Base-by-base conservation (phyloP, 2,888 invertebrate genomes). In the Caenorhabditis becei region DNA sequence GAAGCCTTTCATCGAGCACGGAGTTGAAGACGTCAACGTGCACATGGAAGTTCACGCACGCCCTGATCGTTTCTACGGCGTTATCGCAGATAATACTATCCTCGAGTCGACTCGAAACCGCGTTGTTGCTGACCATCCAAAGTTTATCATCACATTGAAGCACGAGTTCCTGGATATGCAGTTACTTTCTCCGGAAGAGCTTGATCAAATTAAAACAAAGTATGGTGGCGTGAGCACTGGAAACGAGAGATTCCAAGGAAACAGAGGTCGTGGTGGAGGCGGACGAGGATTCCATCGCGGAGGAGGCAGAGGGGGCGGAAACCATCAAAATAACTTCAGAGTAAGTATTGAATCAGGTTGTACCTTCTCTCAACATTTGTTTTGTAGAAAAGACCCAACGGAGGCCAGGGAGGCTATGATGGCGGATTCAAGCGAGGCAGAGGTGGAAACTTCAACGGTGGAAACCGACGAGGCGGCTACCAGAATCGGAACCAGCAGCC, bases 101-200 rank as follows among this genome's bases (percentile, higher is more conserved):
- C 77, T 90, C 66, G 89, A 88, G 23, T 87, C 87, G 78, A 80
- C 87, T 16, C 74, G 89, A 2, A 91, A 89, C 54, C 80, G 88
- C 23, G 82, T 87, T 5, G 83, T 90, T 47, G 77, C 84, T 23
- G 86, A 87, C 65, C 85, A 86, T 72, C 89, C 89, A 1, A 82
- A 77, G 44, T 77, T 88, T 23, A 71, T 88, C 10, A 80, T 89
- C 37, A 80, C 78, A 5, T 53, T 88, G 28, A 82, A 83, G 8
- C 71, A 80, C 51, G 83, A 86, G 35, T 84, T 81, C 51, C 23
- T 69, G 2, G 65, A 70, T 11, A 63, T 82, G 53, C 62, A 83
- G 51, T 37, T 82, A 16, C 44, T 85, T 11, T 56, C 66, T 2
- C 26, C 66, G 16, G 82, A 80, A 47, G 83, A 82, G 28, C 35